Percentiles rank a stretch among this genome's conserved stretches.
phyloP scores from a whole-genome alignment of 2,888 invertebrate species.

The Sarcophaga variegata region DNA sequence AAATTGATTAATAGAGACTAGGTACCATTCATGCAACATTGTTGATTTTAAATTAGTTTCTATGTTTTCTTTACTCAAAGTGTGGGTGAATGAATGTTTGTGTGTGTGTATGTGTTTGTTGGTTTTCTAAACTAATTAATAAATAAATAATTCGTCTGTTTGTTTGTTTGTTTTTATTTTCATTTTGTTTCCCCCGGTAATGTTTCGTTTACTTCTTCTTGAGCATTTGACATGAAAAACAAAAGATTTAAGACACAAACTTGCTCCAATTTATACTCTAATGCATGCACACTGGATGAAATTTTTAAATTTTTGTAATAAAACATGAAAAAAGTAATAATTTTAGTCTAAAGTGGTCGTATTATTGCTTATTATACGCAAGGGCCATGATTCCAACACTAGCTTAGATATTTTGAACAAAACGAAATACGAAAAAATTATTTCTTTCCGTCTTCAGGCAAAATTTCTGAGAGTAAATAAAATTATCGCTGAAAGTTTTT shows the following conservation, averaged over 20 bases:
- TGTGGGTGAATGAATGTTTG: conserved; percentile 8
- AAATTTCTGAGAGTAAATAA: no score
- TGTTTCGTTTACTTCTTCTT: not conserved
- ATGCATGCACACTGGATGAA: no score
- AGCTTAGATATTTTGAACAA: no score
- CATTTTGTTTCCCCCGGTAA: not conserved
- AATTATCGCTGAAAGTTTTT: no score
- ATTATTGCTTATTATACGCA: no score
- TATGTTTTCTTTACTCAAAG: not conserved
- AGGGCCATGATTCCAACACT: no score
- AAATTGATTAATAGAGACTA: conserved; percentile 35
- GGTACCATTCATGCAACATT: conserved; percentile 42
- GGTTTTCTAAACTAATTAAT: conserved; percentile 21
- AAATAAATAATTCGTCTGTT: not conserved
- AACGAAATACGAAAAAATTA: no score
- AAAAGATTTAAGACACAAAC: conserved; percentile 72
- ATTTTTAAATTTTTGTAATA: no score
- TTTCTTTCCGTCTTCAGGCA: no score
- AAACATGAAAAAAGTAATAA: no score
- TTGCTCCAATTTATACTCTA: conserved; percentile 15
- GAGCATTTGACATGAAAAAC: conserved; percentile 33
- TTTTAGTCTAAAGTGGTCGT: no score
- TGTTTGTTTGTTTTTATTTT: conserved; percentile 13
- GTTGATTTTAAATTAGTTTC: conserved; percentile 44
- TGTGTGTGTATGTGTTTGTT: conserved; percentile 16